Percentiles rank a stretch among this genome's conserved stretches.
phyloP scores from a whole-genome alignment of 1,140 invertebrate genomes.

The Archivesica marissinica region DNA sequence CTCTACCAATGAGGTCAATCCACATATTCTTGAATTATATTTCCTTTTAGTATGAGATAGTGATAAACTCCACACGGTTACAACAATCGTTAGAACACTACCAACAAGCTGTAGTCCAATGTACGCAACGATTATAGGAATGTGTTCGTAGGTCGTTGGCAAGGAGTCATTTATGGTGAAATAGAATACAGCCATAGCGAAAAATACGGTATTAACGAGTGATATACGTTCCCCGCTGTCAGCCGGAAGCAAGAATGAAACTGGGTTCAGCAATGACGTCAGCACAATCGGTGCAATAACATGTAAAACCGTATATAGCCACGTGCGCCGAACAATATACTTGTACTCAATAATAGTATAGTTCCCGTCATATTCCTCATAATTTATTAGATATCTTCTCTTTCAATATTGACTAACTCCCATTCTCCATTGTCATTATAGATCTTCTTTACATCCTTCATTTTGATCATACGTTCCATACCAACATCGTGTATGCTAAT shows the following conservation, averaged over 20 bases:
- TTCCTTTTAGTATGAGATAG: background rate
- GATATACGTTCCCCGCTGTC: constrained; percentile 28
- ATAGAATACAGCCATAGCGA: constrained; percentile 12
- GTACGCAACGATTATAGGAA: constrained; percentile 4
- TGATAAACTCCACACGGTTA: background rate
- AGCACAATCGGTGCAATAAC: constrained; percentile 7
- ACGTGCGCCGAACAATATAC: background rate
- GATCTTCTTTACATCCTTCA: too few relatives aligned
- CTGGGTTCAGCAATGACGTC: background rate
- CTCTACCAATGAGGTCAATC: too few relatives aligned
- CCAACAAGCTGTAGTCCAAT: background rate
- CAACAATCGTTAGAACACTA: background rate
- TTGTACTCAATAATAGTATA: background rate
- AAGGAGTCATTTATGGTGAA: background rate
- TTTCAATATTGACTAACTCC: too few relatives aligned
- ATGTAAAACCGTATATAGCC: background rate
- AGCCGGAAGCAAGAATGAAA: constrained; percentile 1
- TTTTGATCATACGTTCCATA: too few relatives aligned
- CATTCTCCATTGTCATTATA: too few relatives aligned
- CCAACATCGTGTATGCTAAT: background rate
- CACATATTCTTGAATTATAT: too few relatives aligned
- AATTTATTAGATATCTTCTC: background rate
- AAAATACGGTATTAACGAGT: constrained; percentile 4
- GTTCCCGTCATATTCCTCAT: background rate
- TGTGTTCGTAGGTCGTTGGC: background rate